A percentile compares a stretch with the other conserved stretches of the same genome.
Conservation (phyloP, 2,888 invertebrate genomes). For the Dermolepida albohirtum region DNA sequence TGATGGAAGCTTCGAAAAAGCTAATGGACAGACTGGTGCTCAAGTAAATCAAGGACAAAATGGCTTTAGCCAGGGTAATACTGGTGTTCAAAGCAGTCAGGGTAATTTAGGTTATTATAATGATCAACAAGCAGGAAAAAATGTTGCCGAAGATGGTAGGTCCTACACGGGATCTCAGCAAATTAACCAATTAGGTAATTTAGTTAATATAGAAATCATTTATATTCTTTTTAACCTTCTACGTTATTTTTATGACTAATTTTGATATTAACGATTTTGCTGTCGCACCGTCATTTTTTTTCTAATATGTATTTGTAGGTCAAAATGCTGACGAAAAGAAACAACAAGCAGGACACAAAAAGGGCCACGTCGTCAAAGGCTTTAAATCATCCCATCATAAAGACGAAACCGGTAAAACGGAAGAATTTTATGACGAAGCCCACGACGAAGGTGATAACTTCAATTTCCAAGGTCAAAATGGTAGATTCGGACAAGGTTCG, state of each 20-base stretch:
- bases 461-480: conserved; percentile 69
- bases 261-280: too few relatives aligned
- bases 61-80: conserved; percentile 69
- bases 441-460: conserved; percentile 74
- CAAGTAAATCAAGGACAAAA: conserved; percentile 70
- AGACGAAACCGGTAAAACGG: conserved; percentile 75
- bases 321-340: conserved; percentile 70
- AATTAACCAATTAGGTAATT: conserved; percentile 69
- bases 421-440: conserved; percentile 75
- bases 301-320: conserved; percentile 52
- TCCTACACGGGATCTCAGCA: conserved; percentile 71
- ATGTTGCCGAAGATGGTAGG: conserved; percentile 71
- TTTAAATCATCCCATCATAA: conserved; percentile 75
- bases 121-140: conserved; percentile 71
- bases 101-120: conserved; percentile 69
- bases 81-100: conserved; percentile 62
- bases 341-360: conserved; percentile 72
- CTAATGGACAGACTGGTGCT: conserved; percentile 69
- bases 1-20: conserved; percentile 69
- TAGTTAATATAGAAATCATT: too few relatives aligned
- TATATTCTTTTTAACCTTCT: too few relatives aligned
- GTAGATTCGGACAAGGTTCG: conserved; percentile 70
- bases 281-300: too few relatives aligned
- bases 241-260: too few relatives aligned
- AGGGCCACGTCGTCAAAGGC: conserved; percentile 75